These are phyloP conservation scores for Trogon melanurus DNA, from an alignment of 2,113 vertebrate genomes.

Conservation along the genomic window DNA sequence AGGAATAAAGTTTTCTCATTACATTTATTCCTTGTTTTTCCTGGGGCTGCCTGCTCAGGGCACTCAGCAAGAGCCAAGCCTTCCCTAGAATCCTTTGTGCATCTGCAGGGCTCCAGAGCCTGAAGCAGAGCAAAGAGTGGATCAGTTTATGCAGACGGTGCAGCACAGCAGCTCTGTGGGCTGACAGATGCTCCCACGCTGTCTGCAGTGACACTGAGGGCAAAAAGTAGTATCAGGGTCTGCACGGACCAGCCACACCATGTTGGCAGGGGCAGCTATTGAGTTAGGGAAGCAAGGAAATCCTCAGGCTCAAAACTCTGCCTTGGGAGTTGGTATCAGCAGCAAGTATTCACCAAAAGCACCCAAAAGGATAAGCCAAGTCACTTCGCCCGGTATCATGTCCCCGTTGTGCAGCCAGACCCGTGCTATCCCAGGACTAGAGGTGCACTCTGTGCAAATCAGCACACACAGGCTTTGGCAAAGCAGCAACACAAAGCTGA, in stretches of 20 bases:
- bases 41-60: background rate
- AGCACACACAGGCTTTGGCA: background rate
- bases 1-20: background rate
- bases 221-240: background rate
- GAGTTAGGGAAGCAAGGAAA: background rate
- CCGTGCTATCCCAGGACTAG: background rate
- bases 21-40: background rate
- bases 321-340: background rate
- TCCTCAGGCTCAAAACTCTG: background rate
- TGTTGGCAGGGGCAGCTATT: background rate
- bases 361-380: background rate
- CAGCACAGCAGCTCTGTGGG: background rate
- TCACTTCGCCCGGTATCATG: too few relatives aligned
- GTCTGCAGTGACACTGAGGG: background rate
- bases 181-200: background rate
- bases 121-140: background rate
- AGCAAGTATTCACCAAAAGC: background rate
- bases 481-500: background rate
- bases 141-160: background rate
- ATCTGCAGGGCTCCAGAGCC: background rate
- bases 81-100: background rate
- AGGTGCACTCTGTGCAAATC: fast-evolving
- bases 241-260: background rate
- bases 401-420: fast-evolving
- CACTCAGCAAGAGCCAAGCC: fast-evolving